phyloP scores from a whole-genome alignment of 2,113 vertebrate species.

The Aythya baeri region DNA sequence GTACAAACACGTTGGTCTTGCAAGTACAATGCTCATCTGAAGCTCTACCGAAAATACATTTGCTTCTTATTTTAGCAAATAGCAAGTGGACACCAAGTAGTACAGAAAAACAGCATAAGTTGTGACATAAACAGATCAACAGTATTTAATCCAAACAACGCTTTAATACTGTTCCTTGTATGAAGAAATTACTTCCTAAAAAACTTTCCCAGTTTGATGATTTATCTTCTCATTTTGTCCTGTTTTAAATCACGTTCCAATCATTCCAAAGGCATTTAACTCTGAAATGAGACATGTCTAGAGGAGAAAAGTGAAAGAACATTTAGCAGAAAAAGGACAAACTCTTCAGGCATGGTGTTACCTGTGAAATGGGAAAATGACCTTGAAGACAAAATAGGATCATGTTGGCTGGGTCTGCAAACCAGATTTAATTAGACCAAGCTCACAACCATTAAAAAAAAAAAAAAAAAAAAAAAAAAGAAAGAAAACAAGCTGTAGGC shows the following conservation, averaged over 20 bases:
- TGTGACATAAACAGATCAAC: neutral
- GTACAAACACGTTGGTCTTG: neutral
- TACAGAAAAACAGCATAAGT: neutral
- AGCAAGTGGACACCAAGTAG: neutral
- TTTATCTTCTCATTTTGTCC: neutral
- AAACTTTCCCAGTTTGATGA: neutral
- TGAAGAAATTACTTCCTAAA: neutral
- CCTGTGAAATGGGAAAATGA: neutral
- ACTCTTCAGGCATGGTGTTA: neutral
- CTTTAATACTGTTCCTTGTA: neutral
- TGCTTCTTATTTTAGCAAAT: neutral
- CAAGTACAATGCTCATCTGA: neutral
- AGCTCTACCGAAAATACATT: neutral
- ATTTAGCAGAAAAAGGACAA: neutral
- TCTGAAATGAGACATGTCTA: neutral
- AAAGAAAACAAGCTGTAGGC: fast-evolving
- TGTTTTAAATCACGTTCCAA: neutral
- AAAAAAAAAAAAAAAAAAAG: neutral
- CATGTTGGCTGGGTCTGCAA: neutral
- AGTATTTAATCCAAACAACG: neutral
- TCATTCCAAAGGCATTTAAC: neutral
- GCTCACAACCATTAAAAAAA: neutral
- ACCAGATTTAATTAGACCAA: neutral
- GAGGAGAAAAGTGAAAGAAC: neutral
- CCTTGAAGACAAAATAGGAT: neutral